Conservation (phyloP, 2,888 invertebrate species). For the Beris chalybata region DNA sequence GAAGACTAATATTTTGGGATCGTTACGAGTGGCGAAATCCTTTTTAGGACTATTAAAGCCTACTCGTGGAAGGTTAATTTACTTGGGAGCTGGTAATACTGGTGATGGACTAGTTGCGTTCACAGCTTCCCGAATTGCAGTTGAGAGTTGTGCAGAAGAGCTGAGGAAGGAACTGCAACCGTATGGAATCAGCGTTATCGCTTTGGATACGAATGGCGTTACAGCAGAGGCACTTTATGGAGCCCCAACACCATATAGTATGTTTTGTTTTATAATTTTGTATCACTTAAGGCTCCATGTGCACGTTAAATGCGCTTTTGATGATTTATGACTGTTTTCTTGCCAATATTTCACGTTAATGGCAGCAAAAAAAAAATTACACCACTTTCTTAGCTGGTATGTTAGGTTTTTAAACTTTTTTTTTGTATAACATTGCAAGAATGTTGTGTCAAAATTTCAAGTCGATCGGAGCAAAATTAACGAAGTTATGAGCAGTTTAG, state of each 20-base stretch:
- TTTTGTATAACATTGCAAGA: too few species aligned
- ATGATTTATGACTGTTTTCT: too few species aligned
- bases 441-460: too few species aligned
- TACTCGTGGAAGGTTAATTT: constrained; percentile 68
- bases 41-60: constrained; percentile 72
- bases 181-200: constrained; percentile 72
- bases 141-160: constrained; percentile 78
- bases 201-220: constrained; percentile 72
- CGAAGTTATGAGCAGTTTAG: too few species aligned
- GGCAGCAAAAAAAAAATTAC: too few species aligned
- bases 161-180: constrained; percentile 69
- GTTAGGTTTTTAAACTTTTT: too few species aligned
- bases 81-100: constrained; percentile 60
- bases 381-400: too few species aligned
- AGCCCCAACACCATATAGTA: constrained; percentile 62
- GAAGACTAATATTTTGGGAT: constrained; percentile 71
- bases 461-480: too few species aligned
- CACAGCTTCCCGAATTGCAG: constrained; percentile 70
- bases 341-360: too few species aligned
- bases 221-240: constrained; percentile 68
- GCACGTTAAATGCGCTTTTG: too few species aligned
- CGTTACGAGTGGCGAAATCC: constrained; percentile 72
- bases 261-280: constrained; percentile 45
- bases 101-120: constrained; percentile 62
- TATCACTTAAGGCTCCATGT: too few species aligned